Evolutionary conservation across 2,113 vertebrate genomes (phyloP).

Genomic region (Gyps fulvus): DNA sequence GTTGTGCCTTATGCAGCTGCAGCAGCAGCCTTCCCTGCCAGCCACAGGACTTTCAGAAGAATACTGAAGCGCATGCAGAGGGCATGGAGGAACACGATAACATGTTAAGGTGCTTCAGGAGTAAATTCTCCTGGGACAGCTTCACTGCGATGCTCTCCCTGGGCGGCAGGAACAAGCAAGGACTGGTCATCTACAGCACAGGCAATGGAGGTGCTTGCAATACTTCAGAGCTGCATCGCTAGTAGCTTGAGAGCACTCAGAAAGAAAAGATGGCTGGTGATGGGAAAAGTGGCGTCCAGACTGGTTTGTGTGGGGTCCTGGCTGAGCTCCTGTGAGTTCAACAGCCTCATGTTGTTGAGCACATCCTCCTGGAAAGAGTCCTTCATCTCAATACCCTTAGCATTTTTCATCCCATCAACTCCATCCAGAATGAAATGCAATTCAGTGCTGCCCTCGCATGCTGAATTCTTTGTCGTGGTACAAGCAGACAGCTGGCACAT

Average conservation of each 20-base stretch:
- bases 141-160: neutral
- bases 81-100: neutral
- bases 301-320: neutral
- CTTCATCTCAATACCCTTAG: neutral
- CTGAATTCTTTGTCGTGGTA: too few species aligned
- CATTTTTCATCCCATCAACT: neutral
- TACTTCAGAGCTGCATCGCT: neutral
- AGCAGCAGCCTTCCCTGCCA: neutral
- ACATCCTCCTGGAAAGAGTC: neutral
- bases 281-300: neutral
- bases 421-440: neutral
- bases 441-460: neutral
- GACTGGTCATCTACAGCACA: neutral
- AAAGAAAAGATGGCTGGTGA: neutral
- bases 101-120: neutral
- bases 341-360: neutral
- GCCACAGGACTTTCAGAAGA: neutral
- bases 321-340: neutral
- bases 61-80: rapidly evolving
- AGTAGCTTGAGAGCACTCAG: neutral
- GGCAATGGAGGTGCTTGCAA: rapidly evolving
- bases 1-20: neutral
- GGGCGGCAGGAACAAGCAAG: neutral
- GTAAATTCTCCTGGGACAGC: neutral
- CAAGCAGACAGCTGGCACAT: neutral